Conservation (phyloP, 2,797 vertebrate species). For the Ctenopoma multispine region DNA sequence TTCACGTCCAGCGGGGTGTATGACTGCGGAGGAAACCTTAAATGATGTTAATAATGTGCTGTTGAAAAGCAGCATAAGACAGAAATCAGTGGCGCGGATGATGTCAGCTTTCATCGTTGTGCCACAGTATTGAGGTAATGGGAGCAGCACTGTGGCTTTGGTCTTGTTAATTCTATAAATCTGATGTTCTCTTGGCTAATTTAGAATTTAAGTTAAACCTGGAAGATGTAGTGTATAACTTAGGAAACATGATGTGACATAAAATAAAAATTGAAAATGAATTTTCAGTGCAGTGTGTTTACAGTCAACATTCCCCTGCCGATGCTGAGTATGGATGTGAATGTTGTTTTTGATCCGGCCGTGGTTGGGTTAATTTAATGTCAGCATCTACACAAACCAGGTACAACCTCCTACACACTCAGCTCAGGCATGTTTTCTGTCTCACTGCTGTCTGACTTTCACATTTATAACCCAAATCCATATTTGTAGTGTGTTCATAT, state of each 20-base stretch:
- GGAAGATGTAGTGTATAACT: background rate
- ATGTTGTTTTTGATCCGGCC: background rate
- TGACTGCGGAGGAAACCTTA: slow-evolving; percentile 64
- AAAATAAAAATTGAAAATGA: slow-evolving; percentile 1
- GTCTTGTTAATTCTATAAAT: slow-evolving; percentile 34
- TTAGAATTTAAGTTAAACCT: slow-evolving; percentile 25
- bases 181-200: slow-evolving; percentile 34
- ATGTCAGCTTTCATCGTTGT: slow-evolving; percentile 66
- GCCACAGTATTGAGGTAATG: slow-evolving; percentile 59
- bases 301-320: background rate
- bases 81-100: slow-evolving; percentile 66
- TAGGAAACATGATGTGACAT: slow-evolving; percentile 32
- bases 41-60: slow-evolving; percentile 78
- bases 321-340: background rate
- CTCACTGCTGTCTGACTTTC: slow-evolving; percentile 20
- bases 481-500: slow-evolving; percentile 9
- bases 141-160: slow-evolving; percentile 40
- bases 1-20: slow-evolving; percentile 32
- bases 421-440: slow-evolving; percentile 25
- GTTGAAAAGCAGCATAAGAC: slow-evolving; percentile 70
- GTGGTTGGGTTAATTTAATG: slow-evolving; percentile 7
- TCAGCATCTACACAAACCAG: slow-evolving; percentile 36
- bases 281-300: background rate
- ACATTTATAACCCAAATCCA: slow-evolving; percentile 36
- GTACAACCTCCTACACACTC: slow-evolving; percentile 36